Percentiles rank a stretch among this genome's conserved stretches.
These are phyloP conservation scores for Chloroceryle aenea DNA, from an alignment of 2,113 vertebrate genomes.

Conservation along the genomic window DNA sequence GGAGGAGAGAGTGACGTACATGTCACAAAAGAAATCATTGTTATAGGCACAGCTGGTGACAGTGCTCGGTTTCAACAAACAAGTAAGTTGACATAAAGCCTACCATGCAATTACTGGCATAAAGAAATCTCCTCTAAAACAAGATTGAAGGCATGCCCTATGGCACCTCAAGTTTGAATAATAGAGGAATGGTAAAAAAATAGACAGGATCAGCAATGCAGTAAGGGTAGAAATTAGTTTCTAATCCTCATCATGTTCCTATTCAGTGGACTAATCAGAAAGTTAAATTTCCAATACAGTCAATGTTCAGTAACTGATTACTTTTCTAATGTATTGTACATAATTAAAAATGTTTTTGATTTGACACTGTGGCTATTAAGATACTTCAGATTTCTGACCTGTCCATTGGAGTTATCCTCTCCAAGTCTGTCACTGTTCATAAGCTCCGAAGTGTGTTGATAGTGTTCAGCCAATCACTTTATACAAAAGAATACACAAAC, in stretches of 20 bases:
- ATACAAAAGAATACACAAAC: constrained; percentile 31
- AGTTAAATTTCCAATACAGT: not conserved
- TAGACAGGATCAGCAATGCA: not conserved
- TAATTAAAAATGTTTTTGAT: not conserved
- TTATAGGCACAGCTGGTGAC: constrained; percentile 10
- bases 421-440: not conserved
- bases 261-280: not conserved
- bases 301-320: not conserved
- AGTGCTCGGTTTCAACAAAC: not conserved
- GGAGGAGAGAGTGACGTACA: constrained; percentile 1
- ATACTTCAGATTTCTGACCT: not conserved
- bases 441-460: not conserved
- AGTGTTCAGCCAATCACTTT: constrained; percentile 17
- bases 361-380: not conserved
- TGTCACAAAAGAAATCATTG: constrained; percentile 57
- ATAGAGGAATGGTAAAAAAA: not conserved
- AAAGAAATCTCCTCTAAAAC: constrained; percentile 51
- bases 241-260: not conserved
- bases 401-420: not conserved
- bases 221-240: not conserved
- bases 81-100: constrained; percentile 38
- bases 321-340: not conserved
- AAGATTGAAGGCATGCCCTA: constrained; percentile 15
- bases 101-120: constrained; percentile 42
- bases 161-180: constrained; percentile 44